A percentile compares a stretch with the other conserved stretches of the same genome.
Conservation (phyloP, 2,888 invertebrate genomes). For the Amblyjoppa proteus region DNA sequence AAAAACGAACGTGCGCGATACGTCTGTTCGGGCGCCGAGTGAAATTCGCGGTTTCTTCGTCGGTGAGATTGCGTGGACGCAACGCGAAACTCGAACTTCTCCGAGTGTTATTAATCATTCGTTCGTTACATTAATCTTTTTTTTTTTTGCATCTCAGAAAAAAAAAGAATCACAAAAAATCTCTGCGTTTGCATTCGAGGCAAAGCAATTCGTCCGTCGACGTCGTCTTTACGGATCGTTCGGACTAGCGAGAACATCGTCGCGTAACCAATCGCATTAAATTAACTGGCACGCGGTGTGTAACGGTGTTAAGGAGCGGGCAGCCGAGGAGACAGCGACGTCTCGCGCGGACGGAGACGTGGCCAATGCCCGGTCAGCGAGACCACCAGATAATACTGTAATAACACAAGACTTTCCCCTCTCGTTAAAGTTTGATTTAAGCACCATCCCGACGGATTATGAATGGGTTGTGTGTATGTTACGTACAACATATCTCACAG, state of each 20-base stretch:
- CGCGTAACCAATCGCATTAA: slow-evolving; percentile 68
- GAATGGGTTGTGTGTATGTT: slow-evolving; percentile 30
- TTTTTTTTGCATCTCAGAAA: slow-evolving; percentile 22
- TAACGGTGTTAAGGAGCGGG: slow-evolving; percentile 27
- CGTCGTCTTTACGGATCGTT: slow-evolving; percentile 25
- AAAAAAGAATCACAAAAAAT: neutral
- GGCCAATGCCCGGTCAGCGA: slow-evolving; percentile 19
- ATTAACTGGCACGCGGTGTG: slow-evolving; percentile 51
- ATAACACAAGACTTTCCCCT: slow-evolving; percentile 55
- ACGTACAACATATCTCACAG: slow-evolving; percentile 32
- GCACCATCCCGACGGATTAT: slow-evolving; percentile 48
- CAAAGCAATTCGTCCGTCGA: neutral
- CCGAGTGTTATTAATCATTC: slow-evolving; percentile 66
- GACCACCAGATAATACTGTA: slow-evolving; percentile 32
- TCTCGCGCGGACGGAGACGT: neutral
- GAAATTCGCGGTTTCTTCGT: slow-evolving; percentile 65
- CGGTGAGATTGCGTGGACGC: slow-evolving; percentile 60
- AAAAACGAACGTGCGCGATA: slow-evolving; percentile 37
- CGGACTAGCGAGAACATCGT: slow-evolving; percentile 36
- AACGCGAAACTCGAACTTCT: slow-evolving; percentile 59
- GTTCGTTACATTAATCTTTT: slow-evolving; percentile 65
- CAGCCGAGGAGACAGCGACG: slow-evolving; percentile 7
- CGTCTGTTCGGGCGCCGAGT: slow-evolving; percentile 34
- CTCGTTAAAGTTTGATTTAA: slow-evolving; percentile 66
- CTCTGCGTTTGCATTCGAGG: slow-evolving; percentile 63